A percentile compares a stretch with the other conserved stretches of the same genome.
Conservation (phyloP, 2,797 vertebrate species). For the Anguilla megastoma region DNA sequence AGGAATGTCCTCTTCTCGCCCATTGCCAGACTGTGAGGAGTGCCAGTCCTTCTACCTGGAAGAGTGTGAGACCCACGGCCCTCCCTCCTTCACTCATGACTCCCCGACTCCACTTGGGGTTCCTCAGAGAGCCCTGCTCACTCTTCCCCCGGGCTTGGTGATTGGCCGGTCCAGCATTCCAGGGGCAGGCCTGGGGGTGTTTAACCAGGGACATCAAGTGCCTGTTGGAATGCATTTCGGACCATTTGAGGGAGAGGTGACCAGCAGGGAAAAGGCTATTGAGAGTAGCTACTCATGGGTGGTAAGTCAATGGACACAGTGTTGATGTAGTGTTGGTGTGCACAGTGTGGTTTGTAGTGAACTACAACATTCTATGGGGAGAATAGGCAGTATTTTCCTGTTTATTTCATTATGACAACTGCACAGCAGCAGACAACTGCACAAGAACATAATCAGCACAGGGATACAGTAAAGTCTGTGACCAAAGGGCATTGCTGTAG, state of each 20-base stretch:
- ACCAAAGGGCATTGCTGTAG: no score
- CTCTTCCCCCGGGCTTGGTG: slow-evolving; percentile 75
- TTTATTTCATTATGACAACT: no score
- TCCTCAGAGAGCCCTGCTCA: slow-evolving; percentile 73
- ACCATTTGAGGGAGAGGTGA: slow-evolving; percentile 75
- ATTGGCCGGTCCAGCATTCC: slow-evolving; percentile 77
- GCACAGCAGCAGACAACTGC: no score
- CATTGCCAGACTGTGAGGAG: slow-evolving; percentile 69
- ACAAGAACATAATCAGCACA: no score
- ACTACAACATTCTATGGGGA: no score
- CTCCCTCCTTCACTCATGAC: slow-evolving; percentile 74
- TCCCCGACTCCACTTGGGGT: slow-evolving; percentile 59
- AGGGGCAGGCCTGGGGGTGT: slow-evolving; percentile 75
- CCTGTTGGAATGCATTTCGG: slow-evolving; percentile 81
- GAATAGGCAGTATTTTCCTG: no score
- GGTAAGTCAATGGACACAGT: slow-evolving; percentile 60
- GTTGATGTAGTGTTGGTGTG: background rate
- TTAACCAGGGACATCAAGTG: slow-evolving; percentile 72
- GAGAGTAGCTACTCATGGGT: slow-evolving; percentile 78
- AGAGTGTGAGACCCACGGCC: slow-evolving; percentile 62
- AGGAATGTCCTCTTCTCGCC: background rate
- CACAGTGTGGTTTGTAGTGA: background rate
- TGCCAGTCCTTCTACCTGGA: slow-evolving; percentile 74
- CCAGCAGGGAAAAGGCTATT: slow-evolving; percentile 68
- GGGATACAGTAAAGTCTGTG: no score